Evolutionary conservation across 1,140 invertebrate species (phyloP).

Genomic region (Leucophenga varia): DNA sequence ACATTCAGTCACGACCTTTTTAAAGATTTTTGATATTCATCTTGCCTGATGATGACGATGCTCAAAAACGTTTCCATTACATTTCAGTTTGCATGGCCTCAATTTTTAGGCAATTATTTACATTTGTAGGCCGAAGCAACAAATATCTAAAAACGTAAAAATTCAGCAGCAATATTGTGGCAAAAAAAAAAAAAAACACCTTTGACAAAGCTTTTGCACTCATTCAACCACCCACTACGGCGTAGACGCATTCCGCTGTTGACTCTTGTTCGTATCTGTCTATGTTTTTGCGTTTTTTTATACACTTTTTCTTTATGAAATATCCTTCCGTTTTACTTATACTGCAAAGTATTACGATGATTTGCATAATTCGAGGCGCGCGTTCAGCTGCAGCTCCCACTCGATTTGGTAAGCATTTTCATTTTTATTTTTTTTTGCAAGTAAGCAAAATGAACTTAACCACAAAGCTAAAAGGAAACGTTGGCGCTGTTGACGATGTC

Average conservation of each 20-base stretch:
- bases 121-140: constrained; percentile 35
- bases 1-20: constrained; percentile 14
- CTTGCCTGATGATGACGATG: constrained; percentile 4
- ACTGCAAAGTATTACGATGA: constrained; percentile 47
- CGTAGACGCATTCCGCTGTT: no score
- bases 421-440: constrained; percentile 17
- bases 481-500: no score
- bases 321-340: constrained; percentile 44
- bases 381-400: constrained; percentile 41
- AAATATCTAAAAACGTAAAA: constrained; percentile 17
- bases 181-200: constrained; percentile 15
- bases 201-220: not conserved
- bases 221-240: no score
- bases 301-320: no score
- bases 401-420: constrained; percentile 16
- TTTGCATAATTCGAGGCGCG: constrained; percentile 39
- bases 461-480: no score
- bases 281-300: no score
- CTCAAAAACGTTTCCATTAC: constrained; percentile 45
- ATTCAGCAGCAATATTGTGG: not conserved
- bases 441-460: no score
- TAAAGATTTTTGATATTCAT: constrained; percentile 1
- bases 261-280: no score
- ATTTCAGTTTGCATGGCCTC: constrained; percentile 46
- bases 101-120: constrained; percentile 49